phyloP scores from a whole-genome alignment of 2,888 invertebrate species.

The Philaethria dido region DNA sequence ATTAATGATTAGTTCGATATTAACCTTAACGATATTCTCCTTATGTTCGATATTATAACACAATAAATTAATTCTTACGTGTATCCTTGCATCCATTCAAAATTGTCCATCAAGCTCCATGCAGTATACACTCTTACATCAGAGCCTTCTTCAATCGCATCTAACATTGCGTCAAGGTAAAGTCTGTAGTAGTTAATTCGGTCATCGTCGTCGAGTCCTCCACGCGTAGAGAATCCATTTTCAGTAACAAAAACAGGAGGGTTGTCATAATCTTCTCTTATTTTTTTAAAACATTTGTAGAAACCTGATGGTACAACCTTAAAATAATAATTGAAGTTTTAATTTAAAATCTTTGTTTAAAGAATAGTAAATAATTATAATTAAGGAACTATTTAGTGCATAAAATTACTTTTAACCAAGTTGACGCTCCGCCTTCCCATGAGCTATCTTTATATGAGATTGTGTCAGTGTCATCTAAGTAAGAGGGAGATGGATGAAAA shows the following conservation, averaged over 20 bases:
- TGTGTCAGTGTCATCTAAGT: conserved; percentile 48
- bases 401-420: conserved; percentile 47
- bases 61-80: conserved; percentile 56
- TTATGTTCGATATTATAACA: too few species aligned
- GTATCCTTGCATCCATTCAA: conserved; percentile 84
- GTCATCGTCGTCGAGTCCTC: conserved; percentile 63
- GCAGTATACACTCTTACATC: conserved; percentile 76
- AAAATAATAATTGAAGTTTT: conserved; percentile 53
- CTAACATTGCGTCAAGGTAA: conserved; percentile 63
- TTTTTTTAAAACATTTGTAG: conserved; percentile 74
- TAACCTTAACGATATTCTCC: too few species aligned
- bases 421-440: conserved; percentile 51
- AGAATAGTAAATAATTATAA: too few species aligned
- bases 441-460: conserved; percentile 45
- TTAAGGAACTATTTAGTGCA: background rate
- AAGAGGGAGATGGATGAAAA: conserved; percentile 48
- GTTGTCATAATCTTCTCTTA: conserved; percentile 72
- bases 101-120: conserved; percentile 85
- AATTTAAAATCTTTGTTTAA: too few species aligned
- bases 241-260: conserved; percentile 82
- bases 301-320: conserved; percentile 81
- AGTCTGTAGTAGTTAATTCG: conserved; percentile 61
- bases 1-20: background rate
- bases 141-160: conserved; percentile 67
- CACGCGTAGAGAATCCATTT: conserved; percentile 66